Conservation (phyloP, 2,888 invertebrate genomes). For the Pinctada fucata region DNA sequence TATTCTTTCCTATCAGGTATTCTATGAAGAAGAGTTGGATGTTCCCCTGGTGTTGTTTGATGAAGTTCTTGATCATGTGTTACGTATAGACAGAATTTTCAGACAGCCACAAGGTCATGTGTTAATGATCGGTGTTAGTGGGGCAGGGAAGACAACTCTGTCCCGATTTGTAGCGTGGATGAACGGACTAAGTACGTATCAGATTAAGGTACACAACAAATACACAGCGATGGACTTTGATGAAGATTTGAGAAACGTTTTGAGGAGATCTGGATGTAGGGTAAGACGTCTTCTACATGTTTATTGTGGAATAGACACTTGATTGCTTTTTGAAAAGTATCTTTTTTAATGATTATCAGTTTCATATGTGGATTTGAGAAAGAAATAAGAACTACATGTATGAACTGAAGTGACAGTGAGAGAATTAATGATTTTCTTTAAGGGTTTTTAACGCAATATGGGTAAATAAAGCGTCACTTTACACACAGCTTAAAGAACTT, state of each 20-base stretch:
- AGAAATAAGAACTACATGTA: too few relatives aligned
- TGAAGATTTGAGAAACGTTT: constrained; percentile 90
- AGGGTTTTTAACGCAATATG: too few relatives aligned
- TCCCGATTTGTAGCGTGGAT: constrained; percentile 99
- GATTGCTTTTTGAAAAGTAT: too few relatives aligned
- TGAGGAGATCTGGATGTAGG: constrained; percentile 80
- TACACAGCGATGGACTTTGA: constrained; percentile 99
- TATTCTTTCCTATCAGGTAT: too few relatives aligned
- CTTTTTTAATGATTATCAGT: neutral
- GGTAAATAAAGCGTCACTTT: too few relatives aligned
- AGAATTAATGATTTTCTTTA: too few relatives aligned
- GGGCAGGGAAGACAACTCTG: constrained; percentile 98
- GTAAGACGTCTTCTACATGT: constrained; percentile 63
- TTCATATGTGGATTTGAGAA: too few relatives aligned
- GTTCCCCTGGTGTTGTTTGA: constrained; percentile 98
- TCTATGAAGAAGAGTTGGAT: constrained; percentile 99
- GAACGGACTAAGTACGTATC: constrained; percentile 99
- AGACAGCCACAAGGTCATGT: constrained; percentile 99
- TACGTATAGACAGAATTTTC: constrained; percentile 99
- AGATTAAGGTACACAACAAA: constrained; percentile 99
- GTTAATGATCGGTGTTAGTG: constrained; percentile 97
- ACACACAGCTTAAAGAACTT: too few relatives aligned
- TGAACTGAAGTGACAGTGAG: too few relatives aligned
- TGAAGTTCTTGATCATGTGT: constrained; percentile 98
- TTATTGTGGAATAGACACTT: too few relatives aligned